Conservation (phyloP, 1,140 invertebrate genomes). For the Probaryconus sp. region DNA sequence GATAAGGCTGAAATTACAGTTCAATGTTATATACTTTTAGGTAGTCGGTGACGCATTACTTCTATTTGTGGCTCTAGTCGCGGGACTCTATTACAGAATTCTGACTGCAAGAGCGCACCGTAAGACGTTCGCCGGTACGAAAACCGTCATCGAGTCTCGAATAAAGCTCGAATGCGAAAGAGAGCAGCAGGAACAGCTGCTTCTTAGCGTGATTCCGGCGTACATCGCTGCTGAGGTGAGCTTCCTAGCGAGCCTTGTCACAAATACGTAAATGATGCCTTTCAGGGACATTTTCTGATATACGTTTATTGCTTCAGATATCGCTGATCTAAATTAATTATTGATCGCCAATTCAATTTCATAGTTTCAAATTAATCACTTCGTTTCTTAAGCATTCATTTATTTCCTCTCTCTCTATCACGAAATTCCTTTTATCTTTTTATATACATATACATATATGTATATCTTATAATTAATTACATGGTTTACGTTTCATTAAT, state of each 20-base stretch:
- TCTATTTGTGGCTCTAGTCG: slow-evolving; percentile 85
- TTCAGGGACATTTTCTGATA: slow-evolving; percentile 8
- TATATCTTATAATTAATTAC: too few species aligned
- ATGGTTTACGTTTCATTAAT: too few species aligned
- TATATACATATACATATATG: too few species aligned
- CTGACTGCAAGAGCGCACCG: slow-evolving; percentile 91
- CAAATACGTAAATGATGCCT: slow-evolving; percentile 16
- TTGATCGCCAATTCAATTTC: too few species aligned
- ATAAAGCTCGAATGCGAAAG: slow-evolving; percentile 95
- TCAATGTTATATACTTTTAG: slow-evolving; percentile 76
- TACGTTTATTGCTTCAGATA: slow-evolving; percentile 1
- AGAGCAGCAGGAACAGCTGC: slow-evolving; percentile 93
- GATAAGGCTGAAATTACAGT: background rate
- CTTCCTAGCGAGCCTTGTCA: background rate
- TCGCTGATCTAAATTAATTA: background rate
- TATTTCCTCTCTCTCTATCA: too few species aligned
- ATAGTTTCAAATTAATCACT: too few species aligned
- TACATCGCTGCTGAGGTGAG: slow-evolving; percentile 93
- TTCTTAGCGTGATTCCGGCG: slow-evolving; percentile 95
- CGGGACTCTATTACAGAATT: slow-evolving; percentile 91
- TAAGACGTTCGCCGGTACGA: slow-evolving; percentile 91
- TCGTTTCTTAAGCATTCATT: too few species aligned
- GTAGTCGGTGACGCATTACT: slow-evolving; percentile 87
- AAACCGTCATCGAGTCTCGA: slow-evolving; percentile 93
- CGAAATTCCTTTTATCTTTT: too few species aligned